These are phyloP conservation scores for Rhabdophis nuchalis DNA, from an alignment of 2,797 vertebrate species.

Conservation along the genomic window DNA sequence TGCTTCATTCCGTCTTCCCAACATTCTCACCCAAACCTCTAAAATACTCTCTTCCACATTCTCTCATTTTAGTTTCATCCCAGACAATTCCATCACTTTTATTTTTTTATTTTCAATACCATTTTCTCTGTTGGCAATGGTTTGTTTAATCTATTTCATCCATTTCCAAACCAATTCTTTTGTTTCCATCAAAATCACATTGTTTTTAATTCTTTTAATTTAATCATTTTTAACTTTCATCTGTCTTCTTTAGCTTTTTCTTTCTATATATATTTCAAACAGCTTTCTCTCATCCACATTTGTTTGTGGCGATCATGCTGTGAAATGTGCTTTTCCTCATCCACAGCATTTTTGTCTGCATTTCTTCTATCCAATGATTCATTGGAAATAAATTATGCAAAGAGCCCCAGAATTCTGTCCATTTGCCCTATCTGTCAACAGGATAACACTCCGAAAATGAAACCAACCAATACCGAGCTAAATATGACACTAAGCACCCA, in stretches of 20 bases:
- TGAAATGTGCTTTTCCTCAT: neutral
- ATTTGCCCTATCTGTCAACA: neutral
- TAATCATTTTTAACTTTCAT: neutral
- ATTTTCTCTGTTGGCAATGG: neutral
- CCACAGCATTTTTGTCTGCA: neutral
- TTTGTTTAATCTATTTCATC: neutral
- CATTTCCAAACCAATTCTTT: neutral
- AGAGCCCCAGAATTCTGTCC: neutral
- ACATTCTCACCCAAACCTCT: neutral
- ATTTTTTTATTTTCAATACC: neutral
- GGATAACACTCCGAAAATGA: neutral
- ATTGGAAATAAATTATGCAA: neutral
- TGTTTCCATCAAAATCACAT: neutral
- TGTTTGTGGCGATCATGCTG: neutral
- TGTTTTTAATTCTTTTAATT: neutral
- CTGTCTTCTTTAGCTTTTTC: neutral
- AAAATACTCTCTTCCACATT: neutral
- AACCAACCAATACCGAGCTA: neutral
- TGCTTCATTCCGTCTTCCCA: neutral
- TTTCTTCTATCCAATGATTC: neutral
- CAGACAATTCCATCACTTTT: neutral
- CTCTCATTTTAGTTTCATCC: neutral
- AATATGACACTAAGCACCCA: neutral
- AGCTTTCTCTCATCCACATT: neutral
- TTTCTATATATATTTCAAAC: neutral